These are phyloP conservation scores for Hippocampus barbouri DNA, from an alignment of 2,113 vertebrate genomes.

Conservation along the genomic window DNA sequence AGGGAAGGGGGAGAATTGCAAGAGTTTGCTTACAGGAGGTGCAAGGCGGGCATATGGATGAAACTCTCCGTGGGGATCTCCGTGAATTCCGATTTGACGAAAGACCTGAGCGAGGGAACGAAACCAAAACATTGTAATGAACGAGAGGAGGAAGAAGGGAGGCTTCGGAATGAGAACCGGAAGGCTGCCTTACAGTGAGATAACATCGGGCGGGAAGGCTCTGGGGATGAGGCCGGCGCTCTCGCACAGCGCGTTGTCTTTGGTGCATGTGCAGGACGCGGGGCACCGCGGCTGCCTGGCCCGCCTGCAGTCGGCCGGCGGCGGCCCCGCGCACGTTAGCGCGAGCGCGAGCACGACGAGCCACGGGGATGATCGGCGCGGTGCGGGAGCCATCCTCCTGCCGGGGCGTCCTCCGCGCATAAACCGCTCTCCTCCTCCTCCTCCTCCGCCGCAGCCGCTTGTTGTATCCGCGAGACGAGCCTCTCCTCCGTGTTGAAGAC, in stretches of 20 bases:
- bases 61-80: constrained; percentile 77
- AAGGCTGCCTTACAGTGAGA: constrained; percentile 87
- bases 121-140: constrained; percentile 1
- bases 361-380: constrained; percentile 27
- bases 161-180: background rate
- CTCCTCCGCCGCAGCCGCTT: background rate
- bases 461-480: background rate
- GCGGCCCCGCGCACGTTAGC: constrained; percentile 43
- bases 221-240: constrained; percentile 89
- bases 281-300: constrained; percentile 87
- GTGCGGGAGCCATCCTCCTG: constrained; percentile 47
- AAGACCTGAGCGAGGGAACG: constrained; percentile 73
- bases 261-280: constrained; percentile 91
- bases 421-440: background rate
- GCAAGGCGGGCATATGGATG: constrained; percentile 93
- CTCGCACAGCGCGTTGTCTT: constrained; percentile 98
- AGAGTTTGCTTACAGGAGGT: constrained; percentile 88
- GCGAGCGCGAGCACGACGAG: constrained; percentile 39
- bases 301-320: constrained; percentile 79
- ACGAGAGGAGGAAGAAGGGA: background rate
- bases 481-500: background rate
- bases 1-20: background rate
- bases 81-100: constrained; percentile 72
- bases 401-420: background rate
- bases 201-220: constrained; percentile 91